Percentiles rank a stretch among this genome's conserved stretches.
Conservation (phyloP, 2,888 invertebrate species). For the Tiliacea aurago region DNA sequence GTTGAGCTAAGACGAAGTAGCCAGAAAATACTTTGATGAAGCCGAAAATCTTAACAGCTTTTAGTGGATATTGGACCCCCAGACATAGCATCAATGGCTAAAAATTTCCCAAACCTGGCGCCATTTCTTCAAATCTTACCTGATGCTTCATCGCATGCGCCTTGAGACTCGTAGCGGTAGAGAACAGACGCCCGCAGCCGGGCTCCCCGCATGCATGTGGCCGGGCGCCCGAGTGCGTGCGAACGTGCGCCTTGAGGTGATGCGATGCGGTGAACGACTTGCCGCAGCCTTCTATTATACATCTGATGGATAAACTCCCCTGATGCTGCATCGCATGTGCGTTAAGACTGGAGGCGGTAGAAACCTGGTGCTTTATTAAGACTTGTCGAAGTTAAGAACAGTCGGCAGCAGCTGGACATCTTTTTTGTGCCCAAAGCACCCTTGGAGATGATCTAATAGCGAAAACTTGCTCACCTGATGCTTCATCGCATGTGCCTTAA, state of each 20-base stretch:
- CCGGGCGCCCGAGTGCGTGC: constrained; percentile 95
- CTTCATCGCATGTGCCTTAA: constrained; percentile 94
- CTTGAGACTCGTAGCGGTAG: constrained; percentile 95
- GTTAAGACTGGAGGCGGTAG: no score
- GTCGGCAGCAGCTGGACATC: no score
- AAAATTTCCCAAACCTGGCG: no score
- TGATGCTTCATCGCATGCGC: constrained; percentile 95
- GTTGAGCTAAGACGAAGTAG: not conserved
- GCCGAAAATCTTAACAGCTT: no score
- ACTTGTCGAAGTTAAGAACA: no score
- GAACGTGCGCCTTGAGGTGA: constrained; percentile 97
- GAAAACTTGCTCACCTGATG: constrained; percentile 88
- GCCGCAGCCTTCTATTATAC: constrained; percentile 93
- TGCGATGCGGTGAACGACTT: constrained; percentile 98
- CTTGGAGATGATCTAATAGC: no score
- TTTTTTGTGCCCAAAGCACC: no score
- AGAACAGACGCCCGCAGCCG: constrained; percentile 94
- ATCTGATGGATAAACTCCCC: no score
- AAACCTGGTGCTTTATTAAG: no score
- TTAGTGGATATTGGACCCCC: no score
- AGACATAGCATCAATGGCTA: no score
- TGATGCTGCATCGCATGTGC: no score
- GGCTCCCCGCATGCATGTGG: constrained; percentile 94
- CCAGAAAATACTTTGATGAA: not conserved
- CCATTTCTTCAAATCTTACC: constrained; percentile 70